A percentile compares a stretch with the other conserved stretches of the same genome.
phyloP scores from a whole-genome alignment of 2,113 vertebrate species.

The Anolis sagrei region DNA sequence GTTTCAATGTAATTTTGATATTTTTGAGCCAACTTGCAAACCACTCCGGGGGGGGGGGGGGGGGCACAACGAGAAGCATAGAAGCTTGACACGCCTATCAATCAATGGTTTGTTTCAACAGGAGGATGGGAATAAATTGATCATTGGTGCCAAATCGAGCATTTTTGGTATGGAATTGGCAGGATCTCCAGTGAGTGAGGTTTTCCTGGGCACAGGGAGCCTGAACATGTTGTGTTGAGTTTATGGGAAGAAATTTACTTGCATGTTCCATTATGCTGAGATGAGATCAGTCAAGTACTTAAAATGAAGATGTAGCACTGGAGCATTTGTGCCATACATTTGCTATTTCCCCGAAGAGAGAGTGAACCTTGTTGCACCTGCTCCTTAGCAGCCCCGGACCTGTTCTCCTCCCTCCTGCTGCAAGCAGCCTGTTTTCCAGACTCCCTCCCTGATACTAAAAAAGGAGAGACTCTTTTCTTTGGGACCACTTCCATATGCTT shows the following conservation, averaged over 20 bases:
- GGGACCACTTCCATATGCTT: constrained; percentile 63
- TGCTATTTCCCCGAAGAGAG: constrained; percentile 6
- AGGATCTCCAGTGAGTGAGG: not conserved
- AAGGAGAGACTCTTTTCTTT: constrained; percentile 47
- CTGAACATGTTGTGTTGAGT: too few species aligned
- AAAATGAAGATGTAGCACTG: constrained; percentile 13
- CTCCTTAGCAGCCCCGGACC: constrained; percentile 18
- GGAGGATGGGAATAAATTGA: not conserved
- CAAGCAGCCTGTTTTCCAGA: constrained; percentile 31
- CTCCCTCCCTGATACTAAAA: constrained; percentile 34
- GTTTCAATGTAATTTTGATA: not conserved
- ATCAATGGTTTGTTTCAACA: not conserved
- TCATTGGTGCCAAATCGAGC: not conserved
- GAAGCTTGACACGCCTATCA: not conserved
- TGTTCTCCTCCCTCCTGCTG: constrained; percentile 19
- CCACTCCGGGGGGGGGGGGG: not conserved
- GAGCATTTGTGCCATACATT: not conserved
- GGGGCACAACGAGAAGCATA: not conserved
- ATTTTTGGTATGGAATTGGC: not conserved
- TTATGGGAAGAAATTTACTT: not conserved
- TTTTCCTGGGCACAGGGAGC: not conserved
- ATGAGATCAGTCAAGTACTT: not conserved
- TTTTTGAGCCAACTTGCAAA: not conserved
- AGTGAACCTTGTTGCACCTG: constrained; percentile 37
- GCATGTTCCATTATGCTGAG: not conserved